phyloP scores from a whole-genome alignment of 1,140 invertebrate species.

The Berghia stephanieae region DNA sequence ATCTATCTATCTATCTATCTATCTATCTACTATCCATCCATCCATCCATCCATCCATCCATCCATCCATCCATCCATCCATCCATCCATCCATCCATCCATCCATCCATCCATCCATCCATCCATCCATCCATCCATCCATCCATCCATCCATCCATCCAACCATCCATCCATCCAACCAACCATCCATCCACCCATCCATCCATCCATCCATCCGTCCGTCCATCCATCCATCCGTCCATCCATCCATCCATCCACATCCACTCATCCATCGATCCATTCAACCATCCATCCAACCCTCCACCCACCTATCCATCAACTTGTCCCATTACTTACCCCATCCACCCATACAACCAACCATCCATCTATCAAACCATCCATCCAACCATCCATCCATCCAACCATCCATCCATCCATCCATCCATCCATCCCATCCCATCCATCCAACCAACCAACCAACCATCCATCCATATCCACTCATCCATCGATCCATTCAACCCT shows the following conservation, averaged over 20 bases:
- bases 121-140: constrained; percentile 8
- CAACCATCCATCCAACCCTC: not conserved
- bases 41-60: constrained; percentile 1
- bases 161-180: not conserved
- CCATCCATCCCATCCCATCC: no score
- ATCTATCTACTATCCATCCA: not conserved
- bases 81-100: constrained; percentile 11
- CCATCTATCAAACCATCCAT: no score
- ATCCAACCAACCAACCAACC: no score
- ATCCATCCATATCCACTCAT: not conserved
- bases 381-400: not conserved
- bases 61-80: not conserved
- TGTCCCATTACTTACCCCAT: no score
- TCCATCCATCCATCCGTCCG: not conserved
- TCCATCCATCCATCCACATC: not conserved
- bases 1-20: constrained; percentile 6
- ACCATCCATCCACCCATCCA: not conserved
- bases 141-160: not conserved
- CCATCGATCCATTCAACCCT: no score
- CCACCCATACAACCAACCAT: no score
- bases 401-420: not conserved
- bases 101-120: constrained; percentile 16
- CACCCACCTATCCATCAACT: not conserved
- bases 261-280: not conserved
- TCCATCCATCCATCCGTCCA: not conserved